phyloP scores from a whole-genome alignment of 2,113 vertebrate species.

The Nyctereutes procyonoides region DNA sequence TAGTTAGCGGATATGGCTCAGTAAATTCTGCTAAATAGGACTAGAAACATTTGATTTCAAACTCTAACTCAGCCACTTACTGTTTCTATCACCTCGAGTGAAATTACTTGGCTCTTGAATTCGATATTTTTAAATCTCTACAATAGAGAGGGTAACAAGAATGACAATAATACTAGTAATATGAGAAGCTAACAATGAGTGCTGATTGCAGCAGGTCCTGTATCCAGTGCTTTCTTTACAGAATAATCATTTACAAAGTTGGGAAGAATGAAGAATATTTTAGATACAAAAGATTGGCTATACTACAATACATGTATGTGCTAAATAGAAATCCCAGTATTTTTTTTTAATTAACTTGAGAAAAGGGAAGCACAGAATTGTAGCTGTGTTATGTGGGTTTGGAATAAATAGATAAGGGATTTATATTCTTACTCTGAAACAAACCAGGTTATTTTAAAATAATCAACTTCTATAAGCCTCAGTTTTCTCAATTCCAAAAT shows the following conservation, averaged over 20 bases:
- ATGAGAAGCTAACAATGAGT: not conserved
- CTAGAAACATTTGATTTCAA: slow-evolving; percentile 20
- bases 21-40: not conserved
- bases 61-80: not conserved
- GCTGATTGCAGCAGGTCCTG: not conserved
- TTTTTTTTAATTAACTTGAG: not conserved
- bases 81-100: not conserved
- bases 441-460: not conserved
- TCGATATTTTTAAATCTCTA: not conserved
- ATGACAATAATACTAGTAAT: not conserved
- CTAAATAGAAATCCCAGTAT: not conserved
- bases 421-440: not conserved
- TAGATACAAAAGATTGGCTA: not conserved
- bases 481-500: not conserved
- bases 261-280: not conserved
- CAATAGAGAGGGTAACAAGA: not conserved
- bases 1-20: not conserved
- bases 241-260: not conserved
- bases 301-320: not conserved
- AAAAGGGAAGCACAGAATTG: not conserved
- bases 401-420: not conserved
- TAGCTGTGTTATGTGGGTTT: not conserved
- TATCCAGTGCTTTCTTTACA: not conserved
- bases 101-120: not conserved
- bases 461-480: not conserved